Conservation (phyloP, 2,797 vertebrate species). For the Catharus ustulatus region DNA sequence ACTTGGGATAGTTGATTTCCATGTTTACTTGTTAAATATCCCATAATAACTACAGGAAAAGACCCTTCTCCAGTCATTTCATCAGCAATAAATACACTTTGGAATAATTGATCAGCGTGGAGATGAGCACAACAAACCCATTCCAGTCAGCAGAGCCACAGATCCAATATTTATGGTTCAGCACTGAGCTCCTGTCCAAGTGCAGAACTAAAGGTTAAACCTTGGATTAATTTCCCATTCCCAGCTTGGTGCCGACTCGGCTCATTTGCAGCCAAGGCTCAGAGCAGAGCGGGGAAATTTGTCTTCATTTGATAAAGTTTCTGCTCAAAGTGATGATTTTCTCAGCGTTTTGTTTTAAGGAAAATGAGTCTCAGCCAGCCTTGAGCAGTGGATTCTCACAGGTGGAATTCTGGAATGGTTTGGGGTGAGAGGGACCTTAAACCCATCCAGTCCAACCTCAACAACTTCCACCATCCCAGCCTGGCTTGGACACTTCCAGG, state of each 20-base stretch:
- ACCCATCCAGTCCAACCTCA: not conserved
- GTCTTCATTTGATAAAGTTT: not conserved
- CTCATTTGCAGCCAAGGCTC: not conserved
- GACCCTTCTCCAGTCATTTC: conserved; percentile 3
- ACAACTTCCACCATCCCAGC: fast-evolving
- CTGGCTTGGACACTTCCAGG: not conserved
- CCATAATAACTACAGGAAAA: not conserved
- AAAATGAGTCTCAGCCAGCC: not conserved
- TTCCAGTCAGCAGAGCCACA: not conserved
- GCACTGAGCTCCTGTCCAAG: not conserved
- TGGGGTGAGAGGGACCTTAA: not conserved
- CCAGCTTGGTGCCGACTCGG: not conserved
- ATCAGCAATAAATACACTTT: not conserved
- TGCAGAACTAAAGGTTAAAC: not conserved
- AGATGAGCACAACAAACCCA: conserved; percentile 21
- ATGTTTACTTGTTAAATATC: not conserved
- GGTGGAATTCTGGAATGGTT: not conserved
- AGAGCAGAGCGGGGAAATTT: not conserved
- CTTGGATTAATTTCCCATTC: conserved; percentile 10
- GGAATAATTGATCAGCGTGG: conserved; percentile 22
- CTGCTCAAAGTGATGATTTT: not conserved
- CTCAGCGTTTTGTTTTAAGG: not conserved
- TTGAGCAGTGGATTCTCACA: not conserved
- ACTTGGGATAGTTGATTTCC: not conserved
- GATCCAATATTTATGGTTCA: conserved; percentile 45